Evolutionary conservation across 1,140 invertebrate genomes (phyloP).

Genomic region (Drosophila sproati): DNA sequence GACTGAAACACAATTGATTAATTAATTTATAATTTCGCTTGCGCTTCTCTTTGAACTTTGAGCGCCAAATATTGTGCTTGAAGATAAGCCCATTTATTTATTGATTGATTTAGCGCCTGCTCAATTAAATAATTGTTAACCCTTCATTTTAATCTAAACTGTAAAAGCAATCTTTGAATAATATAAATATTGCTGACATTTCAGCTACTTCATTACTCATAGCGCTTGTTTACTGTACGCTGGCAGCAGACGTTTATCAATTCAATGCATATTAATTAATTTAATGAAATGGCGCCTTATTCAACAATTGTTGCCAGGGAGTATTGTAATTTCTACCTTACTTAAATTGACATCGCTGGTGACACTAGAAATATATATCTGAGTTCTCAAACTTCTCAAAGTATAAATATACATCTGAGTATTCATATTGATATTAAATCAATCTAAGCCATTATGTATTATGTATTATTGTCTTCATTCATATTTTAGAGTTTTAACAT

Average conservation of each 20-base stretch:
- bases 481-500: no score
- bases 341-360: slow-evolving; percentile 41
- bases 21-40: slow-evolving; percentile 6
- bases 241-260: slow-evolving; percentile 11
- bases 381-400: no score
- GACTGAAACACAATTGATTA: slow-evolving; percentile 10
- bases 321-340: slow-evolving; percentile 43
- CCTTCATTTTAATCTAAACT: slow-evolving; percentile 5
- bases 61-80: no score
- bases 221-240: slow-evolving; percentile 31
- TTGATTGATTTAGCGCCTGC: slow-evolving; percentile 40
- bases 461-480: no score
- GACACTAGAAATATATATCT: not conserved
- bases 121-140: slow-evolving; percentile 45
- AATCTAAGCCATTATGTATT: no score
- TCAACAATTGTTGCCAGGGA: slow-evolving; percentile 27
- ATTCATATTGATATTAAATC: no score
- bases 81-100: slow-evolving; percentile 21
- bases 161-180: no score
- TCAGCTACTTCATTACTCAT: not conserved
- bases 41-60: not conserved
- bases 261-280: slow-evolving; percentile 43
- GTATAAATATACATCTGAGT: no score
- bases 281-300: slow-evolving; percentile 24
- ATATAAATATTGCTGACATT: no score